Evolutionary conservation across 2,888 invertebrate genomes (phyloP).

Genomic region (Eilema griseolum): DNA sequence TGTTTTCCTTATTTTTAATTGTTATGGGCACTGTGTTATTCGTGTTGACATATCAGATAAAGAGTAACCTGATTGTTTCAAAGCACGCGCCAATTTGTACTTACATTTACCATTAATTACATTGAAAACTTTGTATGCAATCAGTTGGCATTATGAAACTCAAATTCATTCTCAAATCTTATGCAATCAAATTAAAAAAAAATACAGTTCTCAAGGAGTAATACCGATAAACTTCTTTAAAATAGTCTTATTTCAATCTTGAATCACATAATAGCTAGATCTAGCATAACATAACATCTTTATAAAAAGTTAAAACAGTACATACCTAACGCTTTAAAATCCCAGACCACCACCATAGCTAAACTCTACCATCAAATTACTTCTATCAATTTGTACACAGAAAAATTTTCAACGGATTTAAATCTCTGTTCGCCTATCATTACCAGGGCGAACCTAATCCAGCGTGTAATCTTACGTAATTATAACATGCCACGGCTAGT

Average conservation of each 20-base stretch:
- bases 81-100: not conserved
- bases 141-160: not conserved
- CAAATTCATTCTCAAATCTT: not conserved
- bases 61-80: not conserved
- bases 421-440: conserved; percentile 67
- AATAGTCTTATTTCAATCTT: too few species aligned
- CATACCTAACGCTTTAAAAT: conserved; percentile 7
- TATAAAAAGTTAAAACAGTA: not conserved
- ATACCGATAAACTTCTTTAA: too few species aligned
- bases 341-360: conserved; percentile 41
- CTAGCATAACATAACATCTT: too few species aligned
- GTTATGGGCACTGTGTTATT: not conserved
- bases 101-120: not conserved
- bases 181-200: too few species aligned
- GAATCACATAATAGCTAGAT: not conserved
- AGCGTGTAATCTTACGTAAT: conserved; percentile 80
- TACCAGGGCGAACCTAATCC: conserved; percentile 73
- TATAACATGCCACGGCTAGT: conserved; percentile 79
- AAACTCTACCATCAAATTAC: conserved; percentile 29
- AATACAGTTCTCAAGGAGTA: too few species aligned
- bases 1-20: not conserved
- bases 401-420: conserved; percentile 59
- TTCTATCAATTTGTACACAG: conserved; percentile 37
- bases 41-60: not conserved
- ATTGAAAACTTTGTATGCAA: not conserved